These are phyloP conservation scores for Drosophila orosa DNA, from an alignment of 1,140 invertebrate genomes.

Conservation along the genomic window DNA sequence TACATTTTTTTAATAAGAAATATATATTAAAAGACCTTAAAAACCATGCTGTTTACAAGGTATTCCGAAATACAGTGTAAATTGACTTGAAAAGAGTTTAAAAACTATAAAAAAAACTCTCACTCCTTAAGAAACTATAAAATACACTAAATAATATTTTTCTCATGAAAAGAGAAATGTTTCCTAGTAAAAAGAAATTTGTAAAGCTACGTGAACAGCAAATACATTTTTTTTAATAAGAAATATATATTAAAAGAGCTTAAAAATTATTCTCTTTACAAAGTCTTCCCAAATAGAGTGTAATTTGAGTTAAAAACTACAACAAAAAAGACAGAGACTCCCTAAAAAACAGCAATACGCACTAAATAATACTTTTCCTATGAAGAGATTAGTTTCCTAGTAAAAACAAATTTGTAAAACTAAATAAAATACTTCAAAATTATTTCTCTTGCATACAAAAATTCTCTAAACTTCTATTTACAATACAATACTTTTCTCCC, in stretches of 20 bases:
- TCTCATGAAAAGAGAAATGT: too few species aligned
- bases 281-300: neutral
- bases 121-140: too few species aligned
- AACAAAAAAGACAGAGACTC: too few species aligned
- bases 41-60: neutral
- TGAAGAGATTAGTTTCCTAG: too few species aligned
- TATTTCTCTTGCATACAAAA: fast-evolving
- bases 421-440: neutral
- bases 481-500: neutral
- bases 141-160: neutral
- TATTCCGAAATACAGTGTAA: neutral
- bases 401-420: too few species aligned
- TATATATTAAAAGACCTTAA: neutral
- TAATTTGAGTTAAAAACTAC: neutral
- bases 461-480: too few species aligned
- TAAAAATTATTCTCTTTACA: neutral
- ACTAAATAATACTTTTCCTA: neutral
- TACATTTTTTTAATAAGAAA: neutral
- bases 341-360: too few species aligned
- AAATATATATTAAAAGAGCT: neutral
- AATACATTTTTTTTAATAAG: neutral
- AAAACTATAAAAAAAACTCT: too few species aligned
- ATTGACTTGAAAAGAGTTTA: neutral
- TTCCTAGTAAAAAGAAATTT: neutral
- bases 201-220: too few species aligned